phyloP scores from a whole-genome alignment of 2,888 invertebrate genomes.

The Rhogogaster chlorosoma region DNA sequence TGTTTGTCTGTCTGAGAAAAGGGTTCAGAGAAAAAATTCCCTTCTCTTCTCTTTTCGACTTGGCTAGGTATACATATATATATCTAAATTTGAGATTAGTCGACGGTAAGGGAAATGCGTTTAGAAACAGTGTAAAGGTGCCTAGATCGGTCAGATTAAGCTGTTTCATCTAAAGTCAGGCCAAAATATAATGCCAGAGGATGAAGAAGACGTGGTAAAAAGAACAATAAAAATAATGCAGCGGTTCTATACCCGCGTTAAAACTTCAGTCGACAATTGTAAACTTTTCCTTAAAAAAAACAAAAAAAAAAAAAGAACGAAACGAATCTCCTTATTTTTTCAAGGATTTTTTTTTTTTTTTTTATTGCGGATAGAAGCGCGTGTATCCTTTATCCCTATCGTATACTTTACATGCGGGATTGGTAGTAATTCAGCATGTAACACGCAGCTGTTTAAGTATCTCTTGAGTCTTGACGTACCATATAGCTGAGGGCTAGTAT shows the following conservation, averaged over 20 bases:
- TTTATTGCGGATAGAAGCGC: neutral
- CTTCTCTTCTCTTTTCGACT: neutral
- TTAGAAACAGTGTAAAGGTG: conserved; percentile 2
- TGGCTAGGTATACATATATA: too few species aligned
- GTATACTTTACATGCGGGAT: neutral
- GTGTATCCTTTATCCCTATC: neutral
- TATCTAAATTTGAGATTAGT: conserved; percentile 26
- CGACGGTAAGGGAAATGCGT: neutral
- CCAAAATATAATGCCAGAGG: neutral
- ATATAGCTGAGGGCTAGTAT: neutral
- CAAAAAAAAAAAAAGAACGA: neutral
- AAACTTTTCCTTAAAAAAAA: neutral
- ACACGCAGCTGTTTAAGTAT: conserved; percentile 36
- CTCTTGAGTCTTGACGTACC: neutral
- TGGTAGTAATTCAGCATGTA: conserved; percentile 17
- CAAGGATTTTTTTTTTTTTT: neutral
- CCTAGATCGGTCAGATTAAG: conserved; percentile 31
- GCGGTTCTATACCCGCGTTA: neutral
- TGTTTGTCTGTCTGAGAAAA: conserved; percentile 42
- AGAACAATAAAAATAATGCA: neutral
- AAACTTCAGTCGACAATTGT: neutral
- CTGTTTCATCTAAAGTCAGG: neutral
- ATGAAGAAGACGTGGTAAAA: neutral
- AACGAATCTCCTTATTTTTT: neutral
- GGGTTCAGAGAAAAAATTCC: neutral